A percentile compares a stretch with the other conserved stretches of the same genome.
phyloP scores from a whole-genome alignment of 1,140 invertebrate genomes.

The Campoletis sonorensis region DNA sequence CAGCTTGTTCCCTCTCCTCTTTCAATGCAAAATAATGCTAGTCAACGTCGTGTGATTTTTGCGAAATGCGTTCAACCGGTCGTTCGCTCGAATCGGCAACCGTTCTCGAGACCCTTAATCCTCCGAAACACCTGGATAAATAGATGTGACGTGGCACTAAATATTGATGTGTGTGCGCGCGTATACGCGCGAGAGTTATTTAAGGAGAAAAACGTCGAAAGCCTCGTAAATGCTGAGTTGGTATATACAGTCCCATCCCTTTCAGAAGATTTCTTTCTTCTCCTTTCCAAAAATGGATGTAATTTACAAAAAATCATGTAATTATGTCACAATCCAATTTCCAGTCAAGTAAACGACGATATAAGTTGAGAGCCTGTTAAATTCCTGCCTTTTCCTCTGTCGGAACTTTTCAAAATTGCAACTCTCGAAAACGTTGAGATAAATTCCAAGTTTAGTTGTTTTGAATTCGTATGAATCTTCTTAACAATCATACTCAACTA shows the following conservation, averaged over 20 bases:
- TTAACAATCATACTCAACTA: too few relatives aligned
- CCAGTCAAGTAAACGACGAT: too few relatives aligned
- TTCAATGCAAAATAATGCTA: constrained; percentile 12
- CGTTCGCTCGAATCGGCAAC: constrained; percentile 26
- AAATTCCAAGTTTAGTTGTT: too few relatives aligned
- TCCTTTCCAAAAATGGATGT: background rate
- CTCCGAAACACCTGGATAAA: constrained; percentile 36
- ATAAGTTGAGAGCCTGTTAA: too few relatives aligned
- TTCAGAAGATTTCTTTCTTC: background rate
- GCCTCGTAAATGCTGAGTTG: background rate
- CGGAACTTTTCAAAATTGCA: too few relatives aligned
- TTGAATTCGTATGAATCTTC: too few relatives aligned
- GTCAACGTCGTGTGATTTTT: constrained; percentile 31
- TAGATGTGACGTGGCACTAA: constrained; percentile 6
- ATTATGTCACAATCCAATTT: background rate
- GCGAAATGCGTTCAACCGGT: constrained; percentile 33
- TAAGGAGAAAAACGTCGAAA: background rate
- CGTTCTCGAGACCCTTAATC: constrained; percentile 33
- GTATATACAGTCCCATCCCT: background rate
- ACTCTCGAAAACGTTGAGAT: too few relatives aligned
- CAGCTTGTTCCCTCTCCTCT: constrained; percentile 1
- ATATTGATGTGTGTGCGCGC: background rate
- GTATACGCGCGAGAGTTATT: background rate
- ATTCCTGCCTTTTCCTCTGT: too few relatives aligned
- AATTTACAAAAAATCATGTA: background rate